phyloP scores from a whole-genome alignment of 2,888 invertebrate genomes.

The Diaperis boleti region DNA sequence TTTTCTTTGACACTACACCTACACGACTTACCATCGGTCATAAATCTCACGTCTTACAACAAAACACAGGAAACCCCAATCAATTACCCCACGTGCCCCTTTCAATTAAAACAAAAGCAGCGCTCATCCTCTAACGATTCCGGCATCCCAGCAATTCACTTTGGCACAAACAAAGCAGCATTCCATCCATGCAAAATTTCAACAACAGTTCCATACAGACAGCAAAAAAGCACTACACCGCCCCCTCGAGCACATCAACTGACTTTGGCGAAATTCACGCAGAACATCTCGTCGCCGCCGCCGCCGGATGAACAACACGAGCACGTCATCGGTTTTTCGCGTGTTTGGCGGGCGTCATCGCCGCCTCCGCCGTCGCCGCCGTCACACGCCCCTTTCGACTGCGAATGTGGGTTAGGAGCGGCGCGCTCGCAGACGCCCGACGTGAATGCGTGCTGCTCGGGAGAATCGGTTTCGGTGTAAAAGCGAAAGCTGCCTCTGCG shows the following conservation, averaged over 20 bases:
- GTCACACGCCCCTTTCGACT: slow-evolving; percentile 11
- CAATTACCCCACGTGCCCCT: slow-evolving; percentile 16
- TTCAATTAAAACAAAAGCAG: not conserved
- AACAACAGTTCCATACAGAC: not conserved
- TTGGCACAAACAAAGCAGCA: slow-evolving; percentile 4
- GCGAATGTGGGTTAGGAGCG: slow-evolving; percentile 27
- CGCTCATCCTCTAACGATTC: no score
- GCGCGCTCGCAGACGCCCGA: slow-evolving; percentile 2
- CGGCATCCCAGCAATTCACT: slow-evolving; percentile 8
- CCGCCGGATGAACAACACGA: not conserved
- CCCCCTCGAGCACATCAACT: slow-evolving; percentile 36
- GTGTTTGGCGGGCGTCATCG: slow-evolving; percentile 11
- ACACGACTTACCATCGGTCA: no score
- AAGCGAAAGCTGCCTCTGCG: slow-evolving; percentile 36
- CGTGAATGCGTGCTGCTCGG: no score
- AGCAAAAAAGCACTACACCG: slow-evolving; percentile 15
- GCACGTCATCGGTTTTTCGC: slow-evolving; percentile 41
- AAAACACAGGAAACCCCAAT: not conserved
- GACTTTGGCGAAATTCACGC: slow-evolving; percentile 60
- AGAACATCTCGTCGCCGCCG: slow-evolving; percentile 59
- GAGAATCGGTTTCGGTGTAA: slow-evolving; percentile 2
- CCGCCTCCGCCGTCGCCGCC: slow-evolving; percentile 25
- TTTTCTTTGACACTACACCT: no score
- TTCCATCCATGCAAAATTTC: slow-evolving; percentile 3
- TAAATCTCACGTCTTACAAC: no score